Evolutionary conservation across 2,888 invertebrate genomes (phyloP).

Genomic region (Scaptodrosophila latifasciaeformis): DNA sequence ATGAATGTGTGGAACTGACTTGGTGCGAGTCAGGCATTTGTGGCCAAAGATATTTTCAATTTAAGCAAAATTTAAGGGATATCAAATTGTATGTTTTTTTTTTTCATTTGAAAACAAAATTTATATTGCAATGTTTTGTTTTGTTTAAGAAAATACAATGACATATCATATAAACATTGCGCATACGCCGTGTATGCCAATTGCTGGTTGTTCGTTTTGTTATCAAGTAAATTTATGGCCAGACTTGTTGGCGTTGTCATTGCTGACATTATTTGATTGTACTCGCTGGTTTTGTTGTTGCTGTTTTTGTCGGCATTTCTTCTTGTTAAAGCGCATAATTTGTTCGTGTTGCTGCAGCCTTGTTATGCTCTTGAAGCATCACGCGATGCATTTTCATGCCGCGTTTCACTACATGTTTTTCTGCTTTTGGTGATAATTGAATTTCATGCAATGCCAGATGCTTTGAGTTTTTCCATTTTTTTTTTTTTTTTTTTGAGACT

Average conservation of each 20-base stretch:
- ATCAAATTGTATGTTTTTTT: too few relatives aligned
- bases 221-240: conserved; percentile 49
- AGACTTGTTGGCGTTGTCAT: conserved; percentile 37
- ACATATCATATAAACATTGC: conserved; percentile 33
- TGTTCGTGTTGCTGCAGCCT: too few relatives aligned
- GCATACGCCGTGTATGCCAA: conserved; percentile 48
- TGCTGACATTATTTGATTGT: conserved; percentile 28
- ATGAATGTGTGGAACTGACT: conserved; percentile 19
- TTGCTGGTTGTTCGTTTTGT: conserved; percentile 8
- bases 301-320: conserved; percentile 1
- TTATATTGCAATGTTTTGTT: too few relatives aligned
- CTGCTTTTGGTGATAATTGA: conserved; percentile 35
- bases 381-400: too few relatives aligned
- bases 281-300: conserved; percentile 19
- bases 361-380: too few relatives aligned
- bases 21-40: conserved; percentile 7
- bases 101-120: too few relatives aligned
- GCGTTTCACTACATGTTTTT: too few relatives aligned
- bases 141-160: too few relatives aligned
- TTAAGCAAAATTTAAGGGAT: too few relatives aligned
- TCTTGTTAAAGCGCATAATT: background rate
- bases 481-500: conserved; percentile 1
- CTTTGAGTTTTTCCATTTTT: conserved; percentile 9
- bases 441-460: conserved; percentile 38
- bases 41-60: too few relatives aligned